phyloP scores from a whole-genome alignment of 2,888 invertebrate genomes.

The Diabrotica balteata region DNA sequence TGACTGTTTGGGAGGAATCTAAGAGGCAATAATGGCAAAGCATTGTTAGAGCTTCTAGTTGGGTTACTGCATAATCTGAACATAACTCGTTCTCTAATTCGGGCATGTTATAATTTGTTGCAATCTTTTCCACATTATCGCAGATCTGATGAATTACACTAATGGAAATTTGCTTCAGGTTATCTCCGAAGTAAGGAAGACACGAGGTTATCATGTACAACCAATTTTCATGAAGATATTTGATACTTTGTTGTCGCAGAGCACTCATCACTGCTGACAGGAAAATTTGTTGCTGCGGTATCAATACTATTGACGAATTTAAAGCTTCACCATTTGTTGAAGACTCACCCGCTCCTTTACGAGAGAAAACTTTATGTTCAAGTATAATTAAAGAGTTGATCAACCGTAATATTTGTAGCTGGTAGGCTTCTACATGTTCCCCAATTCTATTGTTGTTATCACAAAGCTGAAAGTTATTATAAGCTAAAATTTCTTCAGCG shows the following conservation, averaged over 20 bases:
- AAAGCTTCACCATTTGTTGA: slow-evolving; percentile 58
- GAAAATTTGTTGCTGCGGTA: slow-evolving; percentile 85
- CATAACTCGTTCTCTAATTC: slow-evolving; percentile 67
- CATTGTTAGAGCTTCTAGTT: slow-evolving; percentile 79
- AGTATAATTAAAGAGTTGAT: slow-evolving; percentile 76
- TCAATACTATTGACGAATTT: slow-evolving; percentile 69
- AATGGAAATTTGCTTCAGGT: slow-evolving; percentile 78
- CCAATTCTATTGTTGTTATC: slow-evolving; percentile 66
- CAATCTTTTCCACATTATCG: slow-evolving; percentile 72
- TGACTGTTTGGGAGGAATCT: slow-evolving; percentile 64
- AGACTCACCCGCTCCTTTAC: slow-evolving; percentile 18
- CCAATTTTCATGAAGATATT: slow-evolving; percentile 83
- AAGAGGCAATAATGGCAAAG: slow-evolving; percentile 82
- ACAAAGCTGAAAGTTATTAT: slow-evolving; percentile 71
- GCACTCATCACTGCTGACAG: slow-evolving; percentile 80
- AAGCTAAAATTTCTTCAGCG: slow-evolving; percentile 76
- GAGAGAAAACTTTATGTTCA: slow-evolving; percentile 71
- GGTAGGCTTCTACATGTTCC: slow-evolving; percentile 73
- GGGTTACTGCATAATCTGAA: slow-evolving; percentile 79
- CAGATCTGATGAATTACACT: slow-evolving; percentile 82
- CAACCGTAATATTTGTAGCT: slow-evolving; percentile 72
- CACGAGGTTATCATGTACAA: slow-evolving; percentile 80
- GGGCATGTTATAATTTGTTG: slow-evolving; percentile 56
- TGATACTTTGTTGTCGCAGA: slow-evolving; percentile 72
- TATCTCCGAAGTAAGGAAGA: slow-evolving; percentile 79